phyloP scores from a whole-genome alignment of 2,888 invertebrate genomes.

The Hypercompe scribonia region DNA sequence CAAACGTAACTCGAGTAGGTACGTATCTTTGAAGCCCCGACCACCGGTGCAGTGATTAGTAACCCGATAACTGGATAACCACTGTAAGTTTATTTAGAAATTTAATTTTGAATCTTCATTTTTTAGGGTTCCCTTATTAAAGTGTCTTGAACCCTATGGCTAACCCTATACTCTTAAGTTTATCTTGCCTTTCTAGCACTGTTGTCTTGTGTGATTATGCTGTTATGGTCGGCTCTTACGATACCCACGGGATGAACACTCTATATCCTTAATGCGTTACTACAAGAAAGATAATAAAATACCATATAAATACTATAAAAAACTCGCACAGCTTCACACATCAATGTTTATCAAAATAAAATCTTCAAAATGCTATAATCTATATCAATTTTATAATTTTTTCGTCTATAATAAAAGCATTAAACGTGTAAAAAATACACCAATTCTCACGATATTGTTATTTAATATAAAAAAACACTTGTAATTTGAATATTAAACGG shows the following conservation, averaged over 20 bases:
- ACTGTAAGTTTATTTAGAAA: slow-evolving; percentile 1
- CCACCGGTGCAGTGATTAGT: slow-evolving; percentile 38
- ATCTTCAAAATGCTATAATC: too few relatives aligned
- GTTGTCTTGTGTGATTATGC: too few relatives aligned
- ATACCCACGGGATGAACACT: too few relatives aligned
- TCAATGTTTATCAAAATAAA: too few relatives aligned
- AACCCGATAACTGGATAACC: slow-evolving; percentile 29
- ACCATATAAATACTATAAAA: too few relatives aligned
- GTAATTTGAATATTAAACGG: background rate
- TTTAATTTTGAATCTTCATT: background rate
- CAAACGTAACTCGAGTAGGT: slow-evolving; percentile 33
- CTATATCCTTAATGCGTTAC: too few relatives aligned
- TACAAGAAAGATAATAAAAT: too few relatives aligned
- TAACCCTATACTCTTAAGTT: too few relatives aligned
- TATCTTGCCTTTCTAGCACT: too few relatives aligned
- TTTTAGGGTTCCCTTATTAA: background rate
- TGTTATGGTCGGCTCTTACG: too few relatives aligned
- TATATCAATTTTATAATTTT: background rate
- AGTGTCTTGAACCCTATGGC: background rate
- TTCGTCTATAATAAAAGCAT: background rate
- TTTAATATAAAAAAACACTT: background rate
- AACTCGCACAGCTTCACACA: too few relatives aligned
- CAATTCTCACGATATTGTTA: background rate
- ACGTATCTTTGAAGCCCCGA: slow-evolving; percentile 19
- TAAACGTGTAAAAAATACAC: background rate